Conservation (phyloP, 1,140 invertebrate genomes). For the Andricus grossulariae region DNA sequence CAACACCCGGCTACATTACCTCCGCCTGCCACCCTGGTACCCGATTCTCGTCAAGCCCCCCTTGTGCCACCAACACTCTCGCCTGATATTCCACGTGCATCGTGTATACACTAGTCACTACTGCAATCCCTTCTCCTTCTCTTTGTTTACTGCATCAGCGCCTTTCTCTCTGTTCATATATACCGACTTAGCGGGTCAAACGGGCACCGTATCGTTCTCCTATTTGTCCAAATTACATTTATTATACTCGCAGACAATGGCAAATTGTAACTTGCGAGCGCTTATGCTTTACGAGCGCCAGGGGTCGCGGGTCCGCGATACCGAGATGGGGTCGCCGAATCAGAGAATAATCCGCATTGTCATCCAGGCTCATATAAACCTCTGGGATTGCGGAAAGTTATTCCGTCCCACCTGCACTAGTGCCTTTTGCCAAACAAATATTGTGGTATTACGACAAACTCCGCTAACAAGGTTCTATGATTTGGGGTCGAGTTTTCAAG, state of each 20-base stretch:
- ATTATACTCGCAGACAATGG: slow-evolving; percentile 58
- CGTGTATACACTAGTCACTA: not conserved
- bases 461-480: not conserved
- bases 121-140: slow-evolving; percentile 21
- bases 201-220: slow-evolving; percentile 47
- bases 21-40: slow-evolving; percentile 24
- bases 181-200: slow-evolving; percentile 34
- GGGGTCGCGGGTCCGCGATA: slow-evolving; percentile 41
- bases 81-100: no score
- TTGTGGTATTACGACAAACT: not conserved
- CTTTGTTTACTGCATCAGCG: slow-evolving; percentile 19
- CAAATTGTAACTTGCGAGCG: slow-evolving; percentile 56
- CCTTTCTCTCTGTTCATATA: not conserved
- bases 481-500: not conserved
- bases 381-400: slow-evolving; percentile 56
- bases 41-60: slow-evolving; percentile 18
- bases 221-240: slow-evolving; percentile 68
- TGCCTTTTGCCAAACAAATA: not conserved
- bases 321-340: slow-evolving; percentile 37
- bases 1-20: slow-evolving; percentile 57
- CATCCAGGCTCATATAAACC: slow-evolving; percentile 57
- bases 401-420: slow-evolving; percentile 2
- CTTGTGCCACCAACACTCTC: no score
- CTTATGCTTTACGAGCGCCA: slow-evolving; percentile 65
- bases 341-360: slow-evolving; percentile 51